Base-by-base conservation (phyloP, 64 coral and sea anemone species). In the Montipora capricornis region DNA sequence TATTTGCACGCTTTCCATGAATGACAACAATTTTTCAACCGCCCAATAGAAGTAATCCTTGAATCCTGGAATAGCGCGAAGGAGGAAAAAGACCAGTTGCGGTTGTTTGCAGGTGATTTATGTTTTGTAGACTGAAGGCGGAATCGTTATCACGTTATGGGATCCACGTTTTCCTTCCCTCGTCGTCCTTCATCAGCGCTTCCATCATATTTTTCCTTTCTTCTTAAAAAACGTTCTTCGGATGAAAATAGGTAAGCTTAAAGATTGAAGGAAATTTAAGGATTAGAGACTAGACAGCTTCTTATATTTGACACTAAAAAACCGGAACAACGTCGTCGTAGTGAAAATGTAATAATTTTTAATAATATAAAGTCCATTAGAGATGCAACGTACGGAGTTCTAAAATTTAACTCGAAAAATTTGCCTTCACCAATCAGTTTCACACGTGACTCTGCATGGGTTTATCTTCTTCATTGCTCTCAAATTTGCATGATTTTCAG, bases 81-180 rank as follows among this genome's bases (percentile, higher is more conserved):
- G 82, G 82, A 49, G 64, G 82, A 20, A 86, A 85, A 84, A 67
- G 60, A 84, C 81, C 81, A 84, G 81, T 84, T 68, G 81, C 81
- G 59, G 59, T 58, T 16, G 58, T 44, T 68, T 68, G 15, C 59
- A 67, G 59, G 20, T 3, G 13, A 67, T 16, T 64, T 83, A 24
- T 22, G 81, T 44, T 44, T 47, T 47, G 15, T 12, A 4, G 3
- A 4, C 16, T 19, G n/a, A 61, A 82, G 20, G 45, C 8, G 5
- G 14, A 49, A 2, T 7, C 6, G 17, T 49, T 45, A 10, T 3
- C 7, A 10, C 4, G 14, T 53, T 4, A 86, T 86, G 82, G 82
- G 82, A 12, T 86, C 82, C 3, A 22, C 17, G 3, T 11, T 86
- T 46, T 73, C 62, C 6, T 6, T 5, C 6, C 82, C 19, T 16